Evolutionary conservation across 2,888 invertebrate genomes (phyloP), one percentile per base, ranked within the genome.

Genomic region (Ferdinandea cuprea): DNA sequence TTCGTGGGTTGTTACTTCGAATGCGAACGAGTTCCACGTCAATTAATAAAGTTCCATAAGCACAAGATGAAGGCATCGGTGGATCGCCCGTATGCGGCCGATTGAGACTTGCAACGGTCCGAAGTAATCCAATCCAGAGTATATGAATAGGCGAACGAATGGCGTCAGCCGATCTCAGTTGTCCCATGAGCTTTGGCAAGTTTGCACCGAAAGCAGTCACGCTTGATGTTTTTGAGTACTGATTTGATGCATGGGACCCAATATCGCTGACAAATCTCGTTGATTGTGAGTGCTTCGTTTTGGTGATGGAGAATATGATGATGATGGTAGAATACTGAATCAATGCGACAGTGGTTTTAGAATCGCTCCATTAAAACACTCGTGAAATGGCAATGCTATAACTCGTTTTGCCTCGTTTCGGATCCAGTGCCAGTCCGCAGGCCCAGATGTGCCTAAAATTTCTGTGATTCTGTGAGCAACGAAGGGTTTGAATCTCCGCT

Each of bases 1-100:
- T 84, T 80, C 25, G 72, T 85, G 78, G 77, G 30, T 71, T 77
- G 30, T 85, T 77, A 9, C 59, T 66, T 8, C 78, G 59, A 3
- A 85, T 76, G n/a, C 69, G 17, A 2, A 46, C 30, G 68, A 42
- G 50, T 17, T 15, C 79, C 85, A 19, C 83, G 58, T 3, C 81
- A 72, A 56, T 77, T 81, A 0, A 85, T 74, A 48, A 86, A 86
- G 40, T 86, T 86, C 25, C 79, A 15, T 1, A 86, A 52, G n/a
- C 68, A 40, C 7, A 86, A 11, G 7, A 86, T 73, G 42, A 71
- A 85, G 0, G 85, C 65, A 40, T 86, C 85, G 0, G 84, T 85
- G 1, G 84, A 77, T 85, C 15, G 68, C 80, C 2, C 44, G 13
- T 6, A 73, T 35, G 9, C 85, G 69, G 0, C 80, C 76, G 6